Evolutionary conservation across 1,140 invertebrate species (phyloP), one percentile per base, ranked within the genome.

Genomic region (Xylocopa sonorina): DNA sequence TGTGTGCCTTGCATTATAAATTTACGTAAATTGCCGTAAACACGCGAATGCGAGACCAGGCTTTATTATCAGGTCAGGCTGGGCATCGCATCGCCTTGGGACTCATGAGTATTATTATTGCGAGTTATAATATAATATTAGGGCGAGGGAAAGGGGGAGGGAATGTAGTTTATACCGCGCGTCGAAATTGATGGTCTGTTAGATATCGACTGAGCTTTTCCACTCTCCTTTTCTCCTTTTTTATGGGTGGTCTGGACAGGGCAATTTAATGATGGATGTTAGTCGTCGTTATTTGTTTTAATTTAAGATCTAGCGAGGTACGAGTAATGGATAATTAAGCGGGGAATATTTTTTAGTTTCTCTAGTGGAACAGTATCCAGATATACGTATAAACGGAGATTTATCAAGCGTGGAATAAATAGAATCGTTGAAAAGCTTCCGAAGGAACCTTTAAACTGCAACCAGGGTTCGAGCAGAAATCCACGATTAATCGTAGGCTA

Each of bases 211-310:
- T 12, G 16, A 2, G 29, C 18, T 27, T 48, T 7, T 48, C 18
- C 18, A 18, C n/a, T n/a, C n/a, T n/a, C n/a, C n/a, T n/a, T n/a
- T n/a, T n/a, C n/a, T 48, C 43, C 18, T 66, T 66, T 64, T 64
- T n/a, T 3, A 46, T 18, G 27, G 27, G 10, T 2, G 7, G 24
- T 3, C 24, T 41, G 16, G 9, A 53, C n/a, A 18, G 50, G 24
- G 16, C 53, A 69, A 53, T 69, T 69, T 69, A 51, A 68, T 51
- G 48, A 38, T 38, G 16, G 34, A 32, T 6, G 50, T 69, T 53
- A 69, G 53, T 69, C 41, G 53, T 69, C 50, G 41, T 68, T 51
- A 53, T 69, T 69, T 69, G 50, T 69, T 69, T 51, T 68, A 68
- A 68, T 68, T 69, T 55, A n/a, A n/a, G n/a, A n/a, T n/a, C n/a